Evolutionary conservation across 2,888 invertebrate genomes (phyloP).

Genomic region (Chrysolina haemoptera): DNA sequence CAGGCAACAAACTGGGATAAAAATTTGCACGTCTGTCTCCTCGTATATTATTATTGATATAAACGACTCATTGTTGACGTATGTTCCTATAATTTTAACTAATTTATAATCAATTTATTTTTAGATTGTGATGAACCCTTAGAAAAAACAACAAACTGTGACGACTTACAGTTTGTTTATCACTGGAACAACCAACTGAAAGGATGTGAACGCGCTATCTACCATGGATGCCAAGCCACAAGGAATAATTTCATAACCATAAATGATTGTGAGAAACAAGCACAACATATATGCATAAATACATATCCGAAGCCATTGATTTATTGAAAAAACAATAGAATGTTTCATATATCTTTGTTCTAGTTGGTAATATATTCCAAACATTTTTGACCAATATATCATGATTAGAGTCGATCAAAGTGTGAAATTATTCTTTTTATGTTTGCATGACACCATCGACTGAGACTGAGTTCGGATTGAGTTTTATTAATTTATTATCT

Average conservation of each 20-base stretch:
- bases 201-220: conserved; percentile 49
- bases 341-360: not conserved
- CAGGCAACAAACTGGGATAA: no score
- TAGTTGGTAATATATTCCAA: no score
- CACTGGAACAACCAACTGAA: conserved; percentile 50
- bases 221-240: conserved; percentile 50
- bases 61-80: no score
- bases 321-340: conserved; percentile 5
- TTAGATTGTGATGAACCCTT: conserved; percentile 46
- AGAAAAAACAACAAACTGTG: conserved; percentile 41
- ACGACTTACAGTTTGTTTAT: conserved; percentile 43
- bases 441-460: no score
- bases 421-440: no score
- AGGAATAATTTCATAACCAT: conserved; percentile 49
- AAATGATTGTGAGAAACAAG: conserved; percentile 31
- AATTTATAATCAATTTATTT: not conserved
- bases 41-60: no score
- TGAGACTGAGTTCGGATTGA: no score
- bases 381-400: no score
- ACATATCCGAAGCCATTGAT: conserved; percentile 2
- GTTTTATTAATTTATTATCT: no score
- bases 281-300: conserved; percentile 31
- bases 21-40: no score
- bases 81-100: not conserved
- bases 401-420: no score